Percentiles rank a stretch among this genome's conserved stretches.
Conservation (phyloP, 2,888 invertebrate species). For the Ochropleura leucogaster region DNA sequence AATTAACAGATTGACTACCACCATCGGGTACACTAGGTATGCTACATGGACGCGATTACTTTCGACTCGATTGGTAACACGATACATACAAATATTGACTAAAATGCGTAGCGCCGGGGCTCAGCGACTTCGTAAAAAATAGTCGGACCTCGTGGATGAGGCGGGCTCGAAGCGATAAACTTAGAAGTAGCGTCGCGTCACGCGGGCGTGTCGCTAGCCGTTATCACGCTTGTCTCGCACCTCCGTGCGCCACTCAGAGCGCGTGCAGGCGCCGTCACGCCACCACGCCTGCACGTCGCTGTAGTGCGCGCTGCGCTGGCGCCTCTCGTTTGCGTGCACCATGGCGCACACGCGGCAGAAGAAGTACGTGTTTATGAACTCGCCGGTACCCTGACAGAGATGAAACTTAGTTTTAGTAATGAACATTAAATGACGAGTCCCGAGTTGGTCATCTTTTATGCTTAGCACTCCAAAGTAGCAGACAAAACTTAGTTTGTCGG, state of each 20-base stretch:
- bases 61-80: constrained; percentile 52
- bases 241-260: constrained; percentile 82
- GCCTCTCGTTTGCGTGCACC: constrained; percentile 92
- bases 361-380: constrained; percentile 98
- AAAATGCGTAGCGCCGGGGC: constrained; percentile 36
- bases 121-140: constrained; percentile 45
- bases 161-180: constrained; percentile 53
- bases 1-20: constrained; percentile 49
- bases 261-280: constrained; percentile 94
- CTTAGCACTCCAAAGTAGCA: neutral
- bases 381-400: constrained; percentile 94
- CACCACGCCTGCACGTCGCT: constrained; percentile 98
- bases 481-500: neutral
- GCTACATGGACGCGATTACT: constrained; percentile 63
- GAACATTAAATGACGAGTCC: neutral
- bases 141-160: constrained; percentile 33
- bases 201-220: constrained; percentile 55
- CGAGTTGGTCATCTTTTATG: neutral
- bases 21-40: constrained; percentile 36
- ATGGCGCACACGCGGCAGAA: constrained; percentile 97
- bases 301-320: constrained; percentile 91
- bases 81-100: constrained; percentile 51
- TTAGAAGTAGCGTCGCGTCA: constrained; percentile 42
- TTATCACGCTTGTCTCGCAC: constrained; percentile 67
- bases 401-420: neutral